These are phyloP conservation scores for Epinephelus coioides DNA, from an alignment of 2,797 vertebrate genomes.

Conservation along the genomic window DNA sequence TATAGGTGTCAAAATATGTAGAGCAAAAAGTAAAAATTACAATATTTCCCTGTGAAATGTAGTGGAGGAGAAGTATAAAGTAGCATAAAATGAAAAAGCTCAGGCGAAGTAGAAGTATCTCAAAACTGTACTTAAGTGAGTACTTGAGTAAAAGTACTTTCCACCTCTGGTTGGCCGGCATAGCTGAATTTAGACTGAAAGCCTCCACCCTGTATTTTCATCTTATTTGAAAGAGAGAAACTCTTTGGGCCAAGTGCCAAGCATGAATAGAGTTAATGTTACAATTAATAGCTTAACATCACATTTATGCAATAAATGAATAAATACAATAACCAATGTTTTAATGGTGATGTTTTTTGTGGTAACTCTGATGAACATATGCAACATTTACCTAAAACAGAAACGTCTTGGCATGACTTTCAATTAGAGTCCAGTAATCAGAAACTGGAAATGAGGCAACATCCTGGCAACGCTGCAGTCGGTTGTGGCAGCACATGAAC, in stretches of 20 bases:
- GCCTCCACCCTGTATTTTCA: background rate
- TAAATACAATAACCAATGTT: too few species aligned
- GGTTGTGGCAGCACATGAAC: background rate
- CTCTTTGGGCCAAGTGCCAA: background rate
- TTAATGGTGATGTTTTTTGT: background rate
- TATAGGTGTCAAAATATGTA: too few species aligned
- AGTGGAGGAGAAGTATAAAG: too few species aligned
- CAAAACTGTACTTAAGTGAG: too few species aligned
- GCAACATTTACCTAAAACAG: background rate
- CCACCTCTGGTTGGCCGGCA: background rate
- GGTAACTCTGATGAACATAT: background rate
- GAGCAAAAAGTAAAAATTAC: too few species aligned
- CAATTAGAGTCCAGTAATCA: background rate
- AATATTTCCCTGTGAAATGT: too few species aligned
- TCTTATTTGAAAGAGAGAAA: background rate
- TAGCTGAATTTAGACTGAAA: background rate
- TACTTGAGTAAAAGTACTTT: background rate
- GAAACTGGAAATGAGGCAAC: constrained; percentile 5
- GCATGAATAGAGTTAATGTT: background rate
- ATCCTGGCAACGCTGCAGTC: background rate
- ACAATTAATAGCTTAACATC: background rate
- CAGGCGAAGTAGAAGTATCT: too few species aligned
- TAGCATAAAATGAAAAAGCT: too few species aligned
- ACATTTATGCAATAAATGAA: background rate
- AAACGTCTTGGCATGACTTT: background rate